Evolutionary conservation across 1,140 invertebrate genomes (phyloP).

Genomic region (Platorchestia sp.): DNA sequence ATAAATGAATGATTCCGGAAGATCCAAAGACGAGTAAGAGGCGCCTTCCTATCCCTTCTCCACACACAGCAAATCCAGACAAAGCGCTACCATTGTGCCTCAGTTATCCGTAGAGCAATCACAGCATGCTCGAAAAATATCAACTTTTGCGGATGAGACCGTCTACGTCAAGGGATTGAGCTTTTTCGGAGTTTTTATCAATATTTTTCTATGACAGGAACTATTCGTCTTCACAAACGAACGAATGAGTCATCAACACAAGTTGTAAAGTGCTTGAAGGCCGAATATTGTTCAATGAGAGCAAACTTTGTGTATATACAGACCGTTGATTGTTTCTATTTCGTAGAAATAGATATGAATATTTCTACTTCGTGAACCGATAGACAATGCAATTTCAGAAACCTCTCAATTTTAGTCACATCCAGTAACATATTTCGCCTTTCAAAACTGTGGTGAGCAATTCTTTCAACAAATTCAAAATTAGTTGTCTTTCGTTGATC

Average conservation of each 20-base stretch:
- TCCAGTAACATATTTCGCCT: no score
- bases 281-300: not conserved
- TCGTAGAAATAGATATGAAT: no score
- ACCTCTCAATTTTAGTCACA: not conserved
- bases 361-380: no score
- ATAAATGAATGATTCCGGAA: conserved; percentile 1
- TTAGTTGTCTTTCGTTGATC: no score
- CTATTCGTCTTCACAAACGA: conserved; percentile 50
- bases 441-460: no score
- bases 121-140: conserved; percentile 40
- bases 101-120: conserved; percentile 43
- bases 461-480: no score
- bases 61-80: conserved; percentile 41
- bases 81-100: conserved; percentile 6
- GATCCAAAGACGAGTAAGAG: not conserved
- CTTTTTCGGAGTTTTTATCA: conserved; percentile 23
- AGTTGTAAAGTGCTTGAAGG: not conserved
- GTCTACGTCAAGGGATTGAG: conserved; percentile 47
- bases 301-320: not conserved
- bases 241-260: not conserved
- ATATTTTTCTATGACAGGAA: conserved; percentile 25
- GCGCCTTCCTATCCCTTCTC: not conserved
- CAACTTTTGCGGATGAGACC: conserved; percentile 51
- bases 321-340: not conserved
- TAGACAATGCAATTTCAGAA: not conserved